Conservation (phyloP, 2,888 invertebrate species). For the Pollenia griseotomentosa region DNA sequence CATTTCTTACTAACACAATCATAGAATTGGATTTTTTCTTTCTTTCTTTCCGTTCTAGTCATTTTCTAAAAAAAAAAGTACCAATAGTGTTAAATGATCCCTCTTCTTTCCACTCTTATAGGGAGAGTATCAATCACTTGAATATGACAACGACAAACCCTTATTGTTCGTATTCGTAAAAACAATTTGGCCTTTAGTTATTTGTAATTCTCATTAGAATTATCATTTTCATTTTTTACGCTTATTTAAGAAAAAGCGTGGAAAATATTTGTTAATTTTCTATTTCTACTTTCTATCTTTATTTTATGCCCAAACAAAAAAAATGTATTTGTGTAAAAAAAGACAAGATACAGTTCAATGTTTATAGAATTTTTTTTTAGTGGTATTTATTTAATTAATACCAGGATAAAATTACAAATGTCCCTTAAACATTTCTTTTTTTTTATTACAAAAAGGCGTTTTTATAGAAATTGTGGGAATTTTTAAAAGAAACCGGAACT, state of each 20-base stretch:
- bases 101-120: constrained; percentile 21
- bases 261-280: constrained; percentile 39
- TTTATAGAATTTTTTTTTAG: constrained; percentile 1
- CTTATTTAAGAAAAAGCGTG: constrained; percentile 64
- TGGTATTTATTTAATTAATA: constrained; percentile 61
- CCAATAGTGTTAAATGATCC: constrained; percentile 53
- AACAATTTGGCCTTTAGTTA: not conserved
- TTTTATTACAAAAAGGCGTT: constrained; percentile 8
- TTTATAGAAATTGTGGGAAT: constrained; percentile 19
- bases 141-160: constrained; percentile 66
- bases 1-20: no score
- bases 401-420: constrained; percentile 69
- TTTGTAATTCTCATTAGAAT: constrained; percentile 60
- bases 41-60: no score
- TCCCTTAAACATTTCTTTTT: not conserved
- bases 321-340: constrained; percentile 13
- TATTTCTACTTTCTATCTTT: constrained; percentile 15
- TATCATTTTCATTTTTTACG: constrained; percentile 69
- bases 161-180: constrained; percentile 33
- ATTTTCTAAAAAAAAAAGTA: no score
- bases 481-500: constrained; percentile 1
- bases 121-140: constrained; percentile 65
- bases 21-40: no score
- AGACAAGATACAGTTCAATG: constrained; percentile 38
- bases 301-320: constrained; percentile 17